These are phyloP conservation scores for Physocephala rufipes DNA, from an alignment of 2,888 invertebrate species.

Conservation along the genomic window DNA sequence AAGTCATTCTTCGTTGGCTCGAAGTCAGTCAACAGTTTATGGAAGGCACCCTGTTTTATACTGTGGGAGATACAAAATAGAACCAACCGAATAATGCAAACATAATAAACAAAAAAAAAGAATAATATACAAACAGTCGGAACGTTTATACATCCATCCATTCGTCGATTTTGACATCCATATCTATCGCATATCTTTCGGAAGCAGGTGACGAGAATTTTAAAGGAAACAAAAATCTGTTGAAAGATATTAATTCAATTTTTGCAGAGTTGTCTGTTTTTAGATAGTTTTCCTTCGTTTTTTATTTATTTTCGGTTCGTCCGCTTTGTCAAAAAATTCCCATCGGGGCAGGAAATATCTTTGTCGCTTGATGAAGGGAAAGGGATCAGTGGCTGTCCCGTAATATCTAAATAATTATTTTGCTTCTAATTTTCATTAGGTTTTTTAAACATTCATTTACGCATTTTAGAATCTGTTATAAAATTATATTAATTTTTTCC, in stretches of 20 bases:
- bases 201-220: background rate
- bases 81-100: background rate
- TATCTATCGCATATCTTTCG: too few relatives aligned
- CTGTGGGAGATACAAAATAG: conserved; percentile 24
- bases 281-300: background rate
- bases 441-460: background rate
- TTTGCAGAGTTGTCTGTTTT: background rate
- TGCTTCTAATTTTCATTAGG: too few relatives aligned
- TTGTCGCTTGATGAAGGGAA: background rate
- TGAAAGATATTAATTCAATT: conserved; percentile 7
- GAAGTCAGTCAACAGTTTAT: too few relatives aligned
- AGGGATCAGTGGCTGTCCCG: too few relatives aligned
- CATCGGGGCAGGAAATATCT: background rate
- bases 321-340: background rate
- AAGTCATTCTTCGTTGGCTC: too few relatives aligned
- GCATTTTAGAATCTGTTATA: background rate
- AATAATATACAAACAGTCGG: background rate
- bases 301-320: background rate
- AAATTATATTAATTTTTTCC: background rate
- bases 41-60: too few relatives aligned
- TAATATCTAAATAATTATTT: too few relatives aligned
- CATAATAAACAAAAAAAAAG: background rate
- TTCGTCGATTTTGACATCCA: background rate
- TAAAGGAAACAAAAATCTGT: conserved; percentile 1
- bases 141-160: background rate